Evolutionary conservation across 2,888 invertebrate genomes (phyloP).

Genomic region (Cerceris rybyensis): DNA sequence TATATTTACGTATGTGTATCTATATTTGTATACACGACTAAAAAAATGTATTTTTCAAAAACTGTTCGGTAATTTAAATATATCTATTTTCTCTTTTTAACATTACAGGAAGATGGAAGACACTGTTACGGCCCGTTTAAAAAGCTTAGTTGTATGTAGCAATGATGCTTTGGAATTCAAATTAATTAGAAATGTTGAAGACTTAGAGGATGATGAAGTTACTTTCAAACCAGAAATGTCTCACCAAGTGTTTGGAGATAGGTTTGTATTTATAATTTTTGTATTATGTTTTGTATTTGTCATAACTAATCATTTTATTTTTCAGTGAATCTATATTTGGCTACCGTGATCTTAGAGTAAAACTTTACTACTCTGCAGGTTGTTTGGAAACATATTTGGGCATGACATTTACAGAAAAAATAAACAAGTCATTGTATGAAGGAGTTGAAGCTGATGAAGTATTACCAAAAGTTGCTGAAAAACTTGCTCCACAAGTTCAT

Average conservation of each 20-base stretch:
- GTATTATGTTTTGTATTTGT: slow-evolving; percentile 5
- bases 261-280: slow-evolving; percentile 78
- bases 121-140: slow-evolving; percentile 71
- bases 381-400: slow-evolving; percentile 91
- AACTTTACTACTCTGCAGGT: slow-evolving; percentile 91
- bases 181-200: slow-evolving; percentile 85
- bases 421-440: slow-evolving; percentile 84
- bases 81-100: slow-evolving; percentile 15
- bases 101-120: slow-evolving; percentile 74
- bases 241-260: slow-evolving; percentile 96
- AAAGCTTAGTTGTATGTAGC: slow-evolving; percentile 80
- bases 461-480: slow-evolving; percentile 86
- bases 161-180: slow-evolving; percentile 83
- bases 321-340: slow-evolving; percentile 95
- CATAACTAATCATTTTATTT: slow-evolving; percentile 65
- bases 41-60: background rate
- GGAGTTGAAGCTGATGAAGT: slow-evolving; percentile 90
- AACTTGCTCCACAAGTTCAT: slow-evolving; percentile 87
- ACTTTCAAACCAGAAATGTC: slow-evolving; percentile 93
- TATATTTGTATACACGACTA: background rate
- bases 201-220: slow-evolving; percentile 86
- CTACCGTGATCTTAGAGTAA: slow-evolving; percentile 91
- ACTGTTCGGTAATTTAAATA: slow-evolving; percentile 4
- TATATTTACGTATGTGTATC: no score
- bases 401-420: slow-evolving; percentile 88